Evolutionary conservation across 1,140 invertebrate species (phyloP), one percentile per base, ranked within the genome.

Genomic region (Ephestia elutella): DNA sequence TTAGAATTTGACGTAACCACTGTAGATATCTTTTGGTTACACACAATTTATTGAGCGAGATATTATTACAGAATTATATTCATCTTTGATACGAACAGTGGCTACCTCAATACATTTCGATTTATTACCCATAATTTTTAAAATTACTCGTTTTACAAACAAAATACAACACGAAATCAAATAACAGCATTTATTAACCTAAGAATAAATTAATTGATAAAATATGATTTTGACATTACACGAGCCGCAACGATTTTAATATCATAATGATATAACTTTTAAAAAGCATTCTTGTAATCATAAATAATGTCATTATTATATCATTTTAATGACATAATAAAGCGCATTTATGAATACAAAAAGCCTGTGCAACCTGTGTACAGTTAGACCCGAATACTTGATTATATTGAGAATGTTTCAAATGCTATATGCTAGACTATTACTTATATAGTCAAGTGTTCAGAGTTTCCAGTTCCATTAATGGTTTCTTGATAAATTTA

Each of bases 241-340:
- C 77, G 72, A 84, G 80, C 77, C 75, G 81, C 74, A 87, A 87
- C 79, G 80, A 85, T 83, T 86, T 86, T 87, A 87, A 85, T 87
- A 87, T 87, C 84, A 82, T 80, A 73, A 78, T 59, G 81, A 86
- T 84, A 84, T 84, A 87, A 82, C 75, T 71, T 70, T 77, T 71
- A 61, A 68, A 71, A 74, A 62, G 60, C 65, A 69, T 78, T 25
- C 75, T 77, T 73, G 62, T 68, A 69, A 61, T 55, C 71, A 62
- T 70, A 71, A 71, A 73, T 63, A 67, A 71, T 57, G 59, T 57
- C 20, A 28, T 57, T 50, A 17, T 49, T 30, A 55, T 15, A 51
- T 57, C 51, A 44, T 59, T 56, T 17, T n/a, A 3, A 54, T 50
- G 50, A 13, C 50, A 25, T n/a, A 8, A 44, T 15, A 44, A 44